Conservation (phyloP, 2,888 invertebrate species). For the Stenodema calcarata region DNA sequence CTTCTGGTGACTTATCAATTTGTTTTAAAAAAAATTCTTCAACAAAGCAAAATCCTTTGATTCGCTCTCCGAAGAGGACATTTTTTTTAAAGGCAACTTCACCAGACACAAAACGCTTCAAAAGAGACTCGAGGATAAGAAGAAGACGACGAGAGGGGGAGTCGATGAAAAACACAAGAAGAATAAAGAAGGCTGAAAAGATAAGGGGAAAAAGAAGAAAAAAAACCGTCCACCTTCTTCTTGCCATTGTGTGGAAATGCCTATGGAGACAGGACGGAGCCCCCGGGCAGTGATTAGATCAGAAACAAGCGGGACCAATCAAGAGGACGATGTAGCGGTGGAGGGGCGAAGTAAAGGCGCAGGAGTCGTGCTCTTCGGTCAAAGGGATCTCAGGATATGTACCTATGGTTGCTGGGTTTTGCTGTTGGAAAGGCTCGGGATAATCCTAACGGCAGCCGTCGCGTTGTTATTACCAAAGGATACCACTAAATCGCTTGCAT, state of each 20-base stretch:
- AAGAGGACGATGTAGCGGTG: conserved; percentile 7
- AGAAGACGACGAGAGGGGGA: background rate
- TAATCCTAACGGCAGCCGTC: too few relatives aligned
- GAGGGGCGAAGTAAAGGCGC: background rate
- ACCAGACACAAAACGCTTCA: conserved; percentile 6
- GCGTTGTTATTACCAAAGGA: too few relatives aligned
- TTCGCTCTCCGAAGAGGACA: background rate
- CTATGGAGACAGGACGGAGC: conserved; percentile 47
- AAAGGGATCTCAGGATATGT: too few relatives aligned
- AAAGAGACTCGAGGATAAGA: background rate
- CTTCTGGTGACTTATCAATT: too few relatives aligned
- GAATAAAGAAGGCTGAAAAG: conserved; percentile 14
- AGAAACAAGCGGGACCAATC: conserved; percentile 49
- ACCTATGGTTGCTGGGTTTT: too few relatives aligned
- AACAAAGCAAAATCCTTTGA: background rate
- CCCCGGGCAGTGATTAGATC: conserved; percentile 48
- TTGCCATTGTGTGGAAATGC: conserved; percentile 48
- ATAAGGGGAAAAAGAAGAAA: background rate
- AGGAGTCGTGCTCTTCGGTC: too few relatives aligned
- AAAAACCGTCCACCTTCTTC: conserved; percentile 41
- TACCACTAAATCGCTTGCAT: too few relatives aligned
- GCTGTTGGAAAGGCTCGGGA: too few relatives aligned
- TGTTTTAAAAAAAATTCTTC: too few relatives aligned
- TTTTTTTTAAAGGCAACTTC: background rate
- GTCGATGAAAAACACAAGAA: conserved; percentile 10